These are phyloP conservation scores for Antheraea assamensis DNA, from an alignment of 2,888 invertebrate species.

Conservation along the genomic window DNA sequence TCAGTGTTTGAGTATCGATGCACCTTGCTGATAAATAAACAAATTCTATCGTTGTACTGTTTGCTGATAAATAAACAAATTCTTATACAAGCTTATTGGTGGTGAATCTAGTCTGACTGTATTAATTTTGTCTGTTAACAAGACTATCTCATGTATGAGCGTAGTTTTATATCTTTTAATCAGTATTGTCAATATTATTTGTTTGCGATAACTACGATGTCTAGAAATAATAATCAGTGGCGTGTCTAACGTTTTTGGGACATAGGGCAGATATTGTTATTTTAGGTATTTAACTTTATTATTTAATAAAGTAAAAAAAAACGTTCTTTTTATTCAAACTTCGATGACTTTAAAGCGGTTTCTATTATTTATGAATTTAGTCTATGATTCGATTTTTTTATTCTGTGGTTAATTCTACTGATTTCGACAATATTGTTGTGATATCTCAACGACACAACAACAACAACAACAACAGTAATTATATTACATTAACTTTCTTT, in stretches of 20 bases:
- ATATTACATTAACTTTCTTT: too few species aligned
- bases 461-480: too few species aligned
- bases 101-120: background rate
- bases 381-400: too few species aligned
- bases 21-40: background rate
- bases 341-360: too few species aligned
- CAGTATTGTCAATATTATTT: conserved; percentile 9
- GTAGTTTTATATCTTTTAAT: conserved; percentile 12
- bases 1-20: too few species aligned
- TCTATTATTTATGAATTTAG: too few species aligned
- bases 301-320: background rate
- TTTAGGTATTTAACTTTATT: background rate
- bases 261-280: background rate
- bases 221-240: background rate
- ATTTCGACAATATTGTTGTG: too few species aligned
- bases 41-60: too few species aligned
- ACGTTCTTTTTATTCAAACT: too few species aligned
- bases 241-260: background rate
- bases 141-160: conserved; percentile 1
- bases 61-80: background rate
- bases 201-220: background rate
- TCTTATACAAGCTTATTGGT: background rate
- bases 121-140: conserved; percentile 11
- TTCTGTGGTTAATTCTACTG: too few species aligned
- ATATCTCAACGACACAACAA: too few species aligned